These are phyloP conservation scores for Sus cebifrons DNA, from an alignment of 2,797 vertebrate species.

Conservation along the genomic window DNA sequence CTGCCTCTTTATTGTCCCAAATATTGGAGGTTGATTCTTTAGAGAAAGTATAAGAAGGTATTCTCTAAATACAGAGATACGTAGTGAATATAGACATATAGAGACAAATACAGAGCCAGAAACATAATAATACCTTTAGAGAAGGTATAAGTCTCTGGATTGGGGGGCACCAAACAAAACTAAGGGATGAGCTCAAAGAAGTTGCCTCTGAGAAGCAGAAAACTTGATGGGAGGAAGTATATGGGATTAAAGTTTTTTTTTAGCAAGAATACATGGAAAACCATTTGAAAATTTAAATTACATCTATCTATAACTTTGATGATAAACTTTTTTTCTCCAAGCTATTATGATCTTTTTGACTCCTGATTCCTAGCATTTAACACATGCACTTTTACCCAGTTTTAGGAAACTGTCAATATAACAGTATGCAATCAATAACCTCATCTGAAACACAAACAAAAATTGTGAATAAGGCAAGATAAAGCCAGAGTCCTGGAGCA, in stretches of 20 bases:
- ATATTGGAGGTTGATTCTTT: conserved; percentile 1
- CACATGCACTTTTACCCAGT: neutral
- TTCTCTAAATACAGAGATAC: neutral
- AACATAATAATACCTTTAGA: neutral
- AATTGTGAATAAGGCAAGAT: neutral
- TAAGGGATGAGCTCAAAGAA: conserved; percentile 11
- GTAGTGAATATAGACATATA: neutral
- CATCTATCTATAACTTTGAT: neutral
- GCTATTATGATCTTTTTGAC: conserved; percentile 21
- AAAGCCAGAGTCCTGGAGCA: neutral
- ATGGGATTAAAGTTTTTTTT: neutral
- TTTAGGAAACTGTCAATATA: conserved; percentile 41
- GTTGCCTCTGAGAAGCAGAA: conserved; percentile 51
- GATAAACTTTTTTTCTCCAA: neutral
- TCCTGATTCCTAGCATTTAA: conserved; percentile 7
- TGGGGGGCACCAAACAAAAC: neutral
- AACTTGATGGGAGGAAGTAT: neutral
- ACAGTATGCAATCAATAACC: neutral
- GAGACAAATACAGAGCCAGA: neutral
- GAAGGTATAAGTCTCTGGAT: neutral
- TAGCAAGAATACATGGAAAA: neutral
- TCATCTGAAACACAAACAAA: conserved; percentile 62
- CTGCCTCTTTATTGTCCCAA: neutral
- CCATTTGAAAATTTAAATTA: neutral
- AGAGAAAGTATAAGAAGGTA: neutral